Base-by-base conservation (phyloP, 2,888 invertebrate species). In the Plebejus argus region DNA sequence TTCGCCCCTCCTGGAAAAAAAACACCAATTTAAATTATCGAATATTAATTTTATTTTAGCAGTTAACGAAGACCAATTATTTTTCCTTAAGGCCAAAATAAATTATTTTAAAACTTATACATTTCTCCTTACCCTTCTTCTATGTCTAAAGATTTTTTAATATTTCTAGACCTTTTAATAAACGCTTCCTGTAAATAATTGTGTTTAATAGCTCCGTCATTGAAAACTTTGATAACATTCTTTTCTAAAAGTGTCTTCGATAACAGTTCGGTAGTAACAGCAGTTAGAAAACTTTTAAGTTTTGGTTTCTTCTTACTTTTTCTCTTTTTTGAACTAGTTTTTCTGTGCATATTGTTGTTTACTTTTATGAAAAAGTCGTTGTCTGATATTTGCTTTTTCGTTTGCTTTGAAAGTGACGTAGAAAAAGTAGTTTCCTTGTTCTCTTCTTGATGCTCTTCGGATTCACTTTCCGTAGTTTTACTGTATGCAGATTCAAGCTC, bases 381-480 rank as follows among this genome's bases (percentile, higher is more conserved):
- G 78, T 87, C 87, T 72, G 85, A 87, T 8, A 87, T 78, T 10
- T 83, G 78, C 81, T 84, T 86, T 20, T 79, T 61, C 1, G 80
- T 78, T 85, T 83, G 3, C 83, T 79, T 53, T 83, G 80, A 56
- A 85, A 84, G 45, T 82, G 80, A 23, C 82, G 83, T 79, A 87
- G 85, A 66, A 81, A 78, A 35, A 83, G 78, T 76, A n/a, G 82
- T 83, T 7, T 86, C 86, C 79, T 86, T 84, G 77, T 85, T 85
- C 79, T 91, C 91, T 85, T 93, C 92, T 61, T 92, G 88, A 82
- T 93, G 92, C 79, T 91, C 90, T 84, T 93, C 89, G 71, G 90
- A 90, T 77, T 89, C 90, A 80, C 83, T 87, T 58, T 86, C 86
- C 39, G 81, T 81, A 1, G 79, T 81, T 78, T 84, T 83, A 70